Evolutionary conservation across 2,113 vertebrate species (phyloP), one percentile per base, ranked within the genome.

Genomic region (Fulica atra): DNA sequence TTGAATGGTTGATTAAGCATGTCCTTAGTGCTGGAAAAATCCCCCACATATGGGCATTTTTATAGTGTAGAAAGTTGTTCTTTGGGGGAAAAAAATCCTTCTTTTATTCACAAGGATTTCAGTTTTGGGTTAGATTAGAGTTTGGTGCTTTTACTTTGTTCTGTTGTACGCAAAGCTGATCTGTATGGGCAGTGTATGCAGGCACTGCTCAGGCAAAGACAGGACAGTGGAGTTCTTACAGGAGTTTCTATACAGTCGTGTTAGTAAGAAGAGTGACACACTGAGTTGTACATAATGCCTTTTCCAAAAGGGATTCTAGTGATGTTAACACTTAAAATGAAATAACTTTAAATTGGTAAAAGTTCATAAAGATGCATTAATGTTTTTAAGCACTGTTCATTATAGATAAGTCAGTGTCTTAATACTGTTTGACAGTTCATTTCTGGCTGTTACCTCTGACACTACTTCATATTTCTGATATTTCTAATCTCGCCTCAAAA

Each of bases 391-490:
- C 88, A 79, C 69, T 90, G 82, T 68, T 96, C 96, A 92, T 95
- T 94, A 94, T 96, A 96, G 96, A 95, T 96, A 95, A 96, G 91
- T 93, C 93, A 74, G 82, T 74, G 95, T 88, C 83, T 90, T 96
- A 95, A 94, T 94, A 25, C 82, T 91, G 65, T 81, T 74, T 86
- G 92, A 92, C 89, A 95, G 81, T 89, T 95, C 89, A 88, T 94
- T 95, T 96, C 48, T 93, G 92, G 76, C 81, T 64, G 79, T 96
- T 96, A 96, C 95, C 89, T 97, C 95, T 94, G 92, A 94, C 83
- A 88, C 72, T 88, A 60, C 95, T 90, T 95, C 82, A 69, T 25
- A 91, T 72, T 96, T 93, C 82, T 93, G 88, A 88, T 97, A 89
- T 85, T 96, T 96, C 87, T 96, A 97, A 96, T 95, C 92, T 92